phyloP scores from a whole-genome alignment of 2,888 invertebrate species.

The Monoplex corrugatus region DNA sequence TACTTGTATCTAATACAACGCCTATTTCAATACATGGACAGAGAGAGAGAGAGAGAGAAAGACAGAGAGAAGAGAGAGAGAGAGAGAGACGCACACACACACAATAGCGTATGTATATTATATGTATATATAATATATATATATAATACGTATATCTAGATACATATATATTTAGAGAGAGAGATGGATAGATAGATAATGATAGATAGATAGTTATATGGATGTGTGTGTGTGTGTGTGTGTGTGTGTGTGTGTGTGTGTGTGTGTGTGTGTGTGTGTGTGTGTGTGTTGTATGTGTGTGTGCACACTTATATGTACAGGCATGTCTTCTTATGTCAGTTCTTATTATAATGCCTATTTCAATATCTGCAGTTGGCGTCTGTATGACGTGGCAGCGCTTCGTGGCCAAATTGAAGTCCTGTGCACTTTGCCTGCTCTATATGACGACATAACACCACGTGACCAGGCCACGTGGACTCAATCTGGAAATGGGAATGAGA shows the following conservation, averaged over 20 bases:
- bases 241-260: conserved; percentile 2
- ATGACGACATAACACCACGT: conserved; percentile 33
- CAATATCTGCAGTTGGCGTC: not conserved
- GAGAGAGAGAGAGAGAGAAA: too few relatives aligned
- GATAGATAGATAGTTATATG: too few relatives aligned
- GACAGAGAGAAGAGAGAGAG: too few relatives aligned
- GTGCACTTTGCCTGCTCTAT: not conserved
- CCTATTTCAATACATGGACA: too few relatives aligned
- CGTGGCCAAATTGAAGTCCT: not conserved
- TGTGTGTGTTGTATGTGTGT: not conserved
- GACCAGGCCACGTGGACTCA: conserved; percentile 20
- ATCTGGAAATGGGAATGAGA: not conserved
- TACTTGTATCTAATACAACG: too few relatives aligned
- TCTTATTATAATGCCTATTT: too few relatives aligned
- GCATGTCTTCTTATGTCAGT: not conserved
- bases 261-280: not conserved
- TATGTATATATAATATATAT: too few relatives aligned
- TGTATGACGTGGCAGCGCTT: conserved; percentile 14
- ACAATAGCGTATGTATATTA: too few relatives aligned
- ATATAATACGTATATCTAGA: too few relatives aligned
- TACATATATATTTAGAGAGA: too few relatives aligned
- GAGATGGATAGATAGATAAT: too few relatives aligned
- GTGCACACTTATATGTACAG: not conserved
- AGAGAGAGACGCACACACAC: too few relatives aligned
- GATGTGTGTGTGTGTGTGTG: not conserved